These are phyloP conservation scores for Macquaria australasica DNA, from an alignment of 2,113 vertebrate genomes.

Conservation along the genomic window DNA sequence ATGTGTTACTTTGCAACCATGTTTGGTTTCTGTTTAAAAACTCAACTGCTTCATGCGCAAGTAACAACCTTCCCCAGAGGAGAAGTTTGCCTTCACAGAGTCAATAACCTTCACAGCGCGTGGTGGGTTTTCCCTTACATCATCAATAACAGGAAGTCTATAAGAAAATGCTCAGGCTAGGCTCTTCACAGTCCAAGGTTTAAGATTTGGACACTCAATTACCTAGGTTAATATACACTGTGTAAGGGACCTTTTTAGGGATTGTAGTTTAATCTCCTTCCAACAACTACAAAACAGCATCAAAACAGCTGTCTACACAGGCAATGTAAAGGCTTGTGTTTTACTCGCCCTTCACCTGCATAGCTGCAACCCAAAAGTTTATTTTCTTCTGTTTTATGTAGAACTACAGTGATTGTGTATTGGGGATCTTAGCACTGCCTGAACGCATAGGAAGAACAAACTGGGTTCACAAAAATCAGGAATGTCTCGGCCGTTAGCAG, in stretches of 20 bases:
- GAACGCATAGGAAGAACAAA: no score
- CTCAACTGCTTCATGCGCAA: background rate
- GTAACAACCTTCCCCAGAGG: background rate
- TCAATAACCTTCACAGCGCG: background rate
- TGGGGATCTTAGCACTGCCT: no score
- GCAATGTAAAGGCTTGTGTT: background rate
- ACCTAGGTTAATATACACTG: background rate
- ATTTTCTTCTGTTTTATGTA: no score
- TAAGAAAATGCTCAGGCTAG: background rate
- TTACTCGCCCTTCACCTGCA: no score
- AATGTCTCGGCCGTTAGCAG: no score
- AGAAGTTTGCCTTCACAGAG: background rate
- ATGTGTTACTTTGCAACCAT: background rate
- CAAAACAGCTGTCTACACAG: background rate
- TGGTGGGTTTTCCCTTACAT: background rate
- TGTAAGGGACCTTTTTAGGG: background rate
- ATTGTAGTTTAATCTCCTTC: background rate
- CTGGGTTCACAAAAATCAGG: background rate
- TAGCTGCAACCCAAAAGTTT: no score
- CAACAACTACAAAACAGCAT: no score
- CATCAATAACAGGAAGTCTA: no score
- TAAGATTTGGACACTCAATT: background rate
- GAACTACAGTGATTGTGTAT: no score
- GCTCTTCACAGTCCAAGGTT: background rate
- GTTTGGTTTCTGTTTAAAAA: background rate